A percentile compares a stretch with the other conserved stretches of the same genome.
Conservation (phyloP, 2,113 vertebrate species). For the Sinosuthora webbiana region DNA sequence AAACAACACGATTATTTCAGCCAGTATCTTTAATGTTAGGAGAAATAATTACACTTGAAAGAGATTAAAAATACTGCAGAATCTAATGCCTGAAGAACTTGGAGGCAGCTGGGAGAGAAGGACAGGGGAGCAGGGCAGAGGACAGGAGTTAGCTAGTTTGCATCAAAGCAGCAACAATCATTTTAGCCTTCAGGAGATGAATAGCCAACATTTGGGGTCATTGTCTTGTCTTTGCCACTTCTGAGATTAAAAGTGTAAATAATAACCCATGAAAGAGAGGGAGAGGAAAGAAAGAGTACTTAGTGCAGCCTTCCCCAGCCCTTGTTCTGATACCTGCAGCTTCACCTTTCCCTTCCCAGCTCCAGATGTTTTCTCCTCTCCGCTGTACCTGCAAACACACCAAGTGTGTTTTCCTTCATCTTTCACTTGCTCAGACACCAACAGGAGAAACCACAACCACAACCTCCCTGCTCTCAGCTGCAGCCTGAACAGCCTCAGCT, state of each 20-base stretch:
- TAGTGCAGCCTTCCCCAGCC: neutral
- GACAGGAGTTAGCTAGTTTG: neutral
- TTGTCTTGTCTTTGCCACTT: neutral
- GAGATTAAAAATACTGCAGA: neutral
- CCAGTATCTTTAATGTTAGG: neutral
- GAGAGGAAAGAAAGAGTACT: neutral
- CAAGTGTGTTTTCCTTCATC: neutral
- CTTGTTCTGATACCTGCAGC: neutral
- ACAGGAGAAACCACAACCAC: neutral
- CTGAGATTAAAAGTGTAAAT: neutral
- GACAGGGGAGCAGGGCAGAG: neutral
- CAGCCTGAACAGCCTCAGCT: neutral
- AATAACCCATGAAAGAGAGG: neutral
- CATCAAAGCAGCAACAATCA: neutral
- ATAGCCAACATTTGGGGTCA: neutral
- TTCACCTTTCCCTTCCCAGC: neutral
- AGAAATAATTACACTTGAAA: neutral
- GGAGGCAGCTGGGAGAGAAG: neutral
- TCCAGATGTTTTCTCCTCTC: neutral
- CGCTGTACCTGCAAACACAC: neutral
- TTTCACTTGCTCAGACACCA: neutral
- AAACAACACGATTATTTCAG: neutral
- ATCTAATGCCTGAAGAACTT: neutral
- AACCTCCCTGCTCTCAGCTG: fast-evolving
- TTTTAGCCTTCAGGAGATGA: neutral